Evolutionary conservation across 1,140 invertebrate genomes (phyloP), one percentile per base, ranked within the genome.

Genomic region (Xylocopa sonorina): DNA sequence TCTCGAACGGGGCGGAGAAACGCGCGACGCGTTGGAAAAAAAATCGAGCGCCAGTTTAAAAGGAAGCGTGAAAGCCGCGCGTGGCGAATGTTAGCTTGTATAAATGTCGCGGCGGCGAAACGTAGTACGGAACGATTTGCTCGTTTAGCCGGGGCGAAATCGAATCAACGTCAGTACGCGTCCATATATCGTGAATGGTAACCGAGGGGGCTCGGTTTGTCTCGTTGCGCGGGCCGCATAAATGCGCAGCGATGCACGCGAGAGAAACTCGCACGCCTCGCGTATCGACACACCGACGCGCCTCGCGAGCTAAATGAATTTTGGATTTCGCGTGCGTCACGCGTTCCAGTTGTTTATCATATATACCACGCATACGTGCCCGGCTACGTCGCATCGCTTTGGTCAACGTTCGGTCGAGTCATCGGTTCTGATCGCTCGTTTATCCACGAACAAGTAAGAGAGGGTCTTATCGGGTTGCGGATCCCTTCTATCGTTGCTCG

Each of bases 161-260:
- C 55, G 75, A 78, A 71, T 53, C 43, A 78, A 82, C 27, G 46
- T 82, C 80, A 48, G 29, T 27, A 66, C 64, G 62, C n/a, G 46
- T n/a, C 48, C 29, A 62, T 81, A 75, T 27, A 80, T 67, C 18
- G 27, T 32, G 48, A 50, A 27, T 50, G 66, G 43, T n/a, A 41
- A 21, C 41, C n/a, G 73, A 46, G 51, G 64, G 32, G 58, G 64
- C 53, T 58, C 53, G 41, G 69, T 78, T 82, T 66, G 80, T 82
- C 74, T 82, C 51, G 66, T 53, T 50, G 53, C 64, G 69, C 51
- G 57, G 48, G 9, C 63, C 64, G 73, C 81, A 72, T 78, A 82
- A 83, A 83, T 77, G 81, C 82, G 80, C 82, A 77, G 64, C 82
- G 67, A 73, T 83, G 80, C 74, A 78, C 60, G 60, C 73, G 58